phyloP scores from a whole-genome alignment of 1,140 invertebrate species.

The Pectinophora gossypiella region DNA sequence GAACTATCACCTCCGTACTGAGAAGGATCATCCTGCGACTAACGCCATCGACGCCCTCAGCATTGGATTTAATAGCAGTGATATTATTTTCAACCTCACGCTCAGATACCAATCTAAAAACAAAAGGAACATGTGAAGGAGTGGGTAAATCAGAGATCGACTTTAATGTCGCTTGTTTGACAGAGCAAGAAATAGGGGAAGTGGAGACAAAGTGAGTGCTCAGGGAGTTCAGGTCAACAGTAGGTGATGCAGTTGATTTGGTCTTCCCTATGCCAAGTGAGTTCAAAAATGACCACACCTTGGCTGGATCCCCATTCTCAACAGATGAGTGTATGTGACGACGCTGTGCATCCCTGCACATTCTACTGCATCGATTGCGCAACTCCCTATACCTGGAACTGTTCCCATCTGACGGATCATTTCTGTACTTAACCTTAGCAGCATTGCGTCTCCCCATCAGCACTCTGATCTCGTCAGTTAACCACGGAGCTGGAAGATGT shows the following conservation, averaged over 20 bases:
- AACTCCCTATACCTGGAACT: neutral
- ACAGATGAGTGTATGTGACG: neutral
- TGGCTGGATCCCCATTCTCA: neutral
- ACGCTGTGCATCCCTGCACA: neutral
- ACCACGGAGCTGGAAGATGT: neutral
- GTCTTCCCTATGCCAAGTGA: neutral
- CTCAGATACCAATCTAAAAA: neutral
- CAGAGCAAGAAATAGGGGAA: neutral
- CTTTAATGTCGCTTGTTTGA: neutral
- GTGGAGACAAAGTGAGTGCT: neutral
- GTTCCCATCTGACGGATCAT: neutral
- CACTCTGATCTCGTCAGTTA: neutral
- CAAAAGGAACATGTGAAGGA: neutral
- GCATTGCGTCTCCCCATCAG: neutral
- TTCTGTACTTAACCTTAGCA: neutral
- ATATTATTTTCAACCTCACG: neutral
- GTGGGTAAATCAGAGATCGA: neutral
- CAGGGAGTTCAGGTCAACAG: neutral
- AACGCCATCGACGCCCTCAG: neutral
- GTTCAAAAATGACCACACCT: neutral
- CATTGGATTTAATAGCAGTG: neutral
- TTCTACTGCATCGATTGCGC: neutral
- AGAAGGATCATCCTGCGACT: neutral
- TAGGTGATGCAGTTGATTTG: neutral
- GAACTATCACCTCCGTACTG: neutral